These are phyloP conservation scores for Enteromius treurensis DNA, from an alignment of 2,797 vertebrate genomes.

Conservation along the genomic window DNA sequence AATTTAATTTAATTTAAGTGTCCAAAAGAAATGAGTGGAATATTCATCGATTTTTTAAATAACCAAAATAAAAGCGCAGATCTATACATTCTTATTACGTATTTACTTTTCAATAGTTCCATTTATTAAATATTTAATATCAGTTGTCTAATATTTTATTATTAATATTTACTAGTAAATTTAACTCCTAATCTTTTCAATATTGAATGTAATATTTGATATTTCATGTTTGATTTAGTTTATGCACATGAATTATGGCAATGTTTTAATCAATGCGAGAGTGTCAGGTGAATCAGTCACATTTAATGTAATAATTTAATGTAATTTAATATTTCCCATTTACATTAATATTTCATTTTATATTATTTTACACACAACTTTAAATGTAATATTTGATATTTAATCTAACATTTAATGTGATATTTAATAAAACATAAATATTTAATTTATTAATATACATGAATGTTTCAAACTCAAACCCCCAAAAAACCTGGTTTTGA, in stretches of 20 bases:
- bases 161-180: background rate
- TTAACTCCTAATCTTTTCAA: background rate
- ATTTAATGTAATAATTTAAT: no score
- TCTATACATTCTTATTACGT: background rate
- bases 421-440: background rate
- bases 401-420: background rate
- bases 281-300: background rate
- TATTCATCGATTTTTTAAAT: constrained; percentile 77
- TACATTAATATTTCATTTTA: background rate
- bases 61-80: background rate
- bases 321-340: background rate
- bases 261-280: background rate
- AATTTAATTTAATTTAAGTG: background rate
- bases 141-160: no score
- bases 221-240: background rate
- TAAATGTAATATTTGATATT: background rate
- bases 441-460: background rate
- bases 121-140: background rate
- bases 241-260: background rate
- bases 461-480: background rate
- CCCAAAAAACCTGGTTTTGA: background rate
- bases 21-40: constrained; percentile 52
- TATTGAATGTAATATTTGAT: background rate
- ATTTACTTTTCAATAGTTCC: no score
- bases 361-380: background rate